phyloP scores from a whole-genome alignment of 2,113 vertebrate species.

The Notiomystis cincta region DNA sequence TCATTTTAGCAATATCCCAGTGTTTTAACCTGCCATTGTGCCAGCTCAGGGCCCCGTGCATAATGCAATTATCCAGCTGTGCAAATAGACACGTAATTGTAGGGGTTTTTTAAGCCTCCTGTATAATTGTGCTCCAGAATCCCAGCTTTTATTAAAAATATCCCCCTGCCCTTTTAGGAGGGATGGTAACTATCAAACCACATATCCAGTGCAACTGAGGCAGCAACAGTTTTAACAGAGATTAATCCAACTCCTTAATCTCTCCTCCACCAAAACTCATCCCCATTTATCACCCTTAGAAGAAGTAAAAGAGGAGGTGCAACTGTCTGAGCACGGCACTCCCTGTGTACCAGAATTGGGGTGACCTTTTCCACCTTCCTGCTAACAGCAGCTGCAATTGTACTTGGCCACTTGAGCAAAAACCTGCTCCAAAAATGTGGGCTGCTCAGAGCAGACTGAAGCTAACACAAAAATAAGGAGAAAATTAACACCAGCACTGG shows the following conservation, averaged over 20 bases:
- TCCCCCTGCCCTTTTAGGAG: not conserved
- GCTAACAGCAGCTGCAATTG: slow-evolving; percentile 11
- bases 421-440: not conserved
- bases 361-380: slow-evolving; percentile 14
- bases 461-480: not conserved
- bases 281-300: not conserved
- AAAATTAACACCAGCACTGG: not conserved
- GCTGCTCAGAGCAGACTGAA: not conserved
- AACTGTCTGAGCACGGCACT: not conserved
- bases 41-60: not conserved
- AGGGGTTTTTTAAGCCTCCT: not conserved
- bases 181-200: not conserved
- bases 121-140: not conserved
- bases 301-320: not conserved
- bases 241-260: not conserved
- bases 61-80: slow-evolving; percentile 56
- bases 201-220: not conserved
- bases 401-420: slow-evolving; percentile 3
- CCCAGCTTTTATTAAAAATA: slow-evolving; percentile 38
- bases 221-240: not conserved
- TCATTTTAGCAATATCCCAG: slow-evolving; percentile 12
- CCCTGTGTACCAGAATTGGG: not conserved
- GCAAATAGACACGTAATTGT: slow-evolving; percentile 13
- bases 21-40: slow-evolving; percentile 36
- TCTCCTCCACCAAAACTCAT: not conserved